Percentiles rank a stretch among this genome's conserved stretches.
phyloP scores from a whole-genome alignment of 2,113 vertebrate genomes.

The Mus pahari region DNA sequence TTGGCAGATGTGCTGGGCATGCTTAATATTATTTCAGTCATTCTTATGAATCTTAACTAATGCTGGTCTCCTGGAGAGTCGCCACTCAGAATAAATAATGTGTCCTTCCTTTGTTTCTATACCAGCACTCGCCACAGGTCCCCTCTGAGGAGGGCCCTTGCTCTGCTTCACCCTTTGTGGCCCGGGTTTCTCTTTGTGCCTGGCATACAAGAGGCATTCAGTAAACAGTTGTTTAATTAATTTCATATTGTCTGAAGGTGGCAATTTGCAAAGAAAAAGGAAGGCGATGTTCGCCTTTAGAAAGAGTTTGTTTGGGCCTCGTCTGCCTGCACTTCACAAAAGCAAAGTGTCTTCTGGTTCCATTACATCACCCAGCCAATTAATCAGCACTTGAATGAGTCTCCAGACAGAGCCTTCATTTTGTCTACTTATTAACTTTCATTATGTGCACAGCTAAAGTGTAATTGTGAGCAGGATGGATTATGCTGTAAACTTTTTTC shows the following conservation, averaged over 20 bases:
- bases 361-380: conserved; percentile 84
- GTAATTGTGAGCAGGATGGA: conserved; percentile 90
- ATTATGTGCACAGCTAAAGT: conserved; percentile 87
- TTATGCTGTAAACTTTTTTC: conserved; percentile 87
- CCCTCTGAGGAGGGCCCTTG: neutral
- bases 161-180: conserved; percentile 18
- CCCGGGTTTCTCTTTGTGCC: neutral
- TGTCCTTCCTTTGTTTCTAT: conserved; percentile 63
- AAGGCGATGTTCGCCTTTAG: conserved; percentile 76
- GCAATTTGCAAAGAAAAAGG: conserved; percentile 57
- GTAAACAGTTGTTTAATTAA: conserved; percentile 74
- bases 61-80: conserved; percentile 65
- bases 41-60: conserved; percentile 77
- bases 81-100: conserved; percentile 72
- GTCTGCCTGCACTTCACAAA: conserved; percentile 74
- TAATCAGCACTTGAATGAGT: conserved; percentile 87
- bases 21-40: conserved; percentile 65
- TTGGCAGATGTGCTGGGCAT: conserved; percentile 71
- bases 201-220: neutral
- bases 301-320: conserved; percentile 70
- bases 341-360: conserved; percentile 78
- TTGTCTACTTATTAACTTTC: conserved; percentile 90
- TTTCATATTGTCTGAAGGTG: conserved; percentile 64
- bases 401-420: conserved; percentile 87
- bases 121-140: neutral